Base-by-base conservation (phyloP, 1,140 invertebrate genomes). In the Drosophila busckii region DNA sequence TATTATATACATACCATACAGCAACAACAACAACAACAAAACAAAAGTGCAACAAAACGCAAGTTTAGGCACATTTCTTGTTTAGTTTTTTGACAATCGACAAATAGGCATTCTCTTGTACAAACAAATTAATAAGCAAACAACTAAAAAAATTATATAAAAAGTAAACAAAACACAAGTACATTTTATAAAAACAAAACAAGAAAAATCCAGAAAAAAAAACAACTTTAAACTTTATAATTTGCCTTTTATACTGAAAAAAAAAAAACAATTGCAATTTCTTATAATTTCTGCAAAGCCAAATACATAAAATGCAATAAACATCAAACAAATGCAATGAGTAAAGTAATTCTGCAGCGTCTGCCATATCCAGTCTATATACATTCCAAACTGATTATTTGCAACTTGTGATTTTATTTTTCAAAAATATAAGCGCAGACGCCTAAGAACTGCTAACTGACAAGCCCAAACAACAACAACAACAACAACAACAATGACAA, bases 1-100 rank as follows among this genome's bases (percentile, higher is more conserved):
- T 22, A 16, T 10, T 3, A 19, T 17, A 4, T 35, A 52, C 32
- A 54, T 37, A 48, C 22, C 9, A 16, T 23, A 38, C 32, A 28
- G 40, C 17, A 67, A 32, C 20, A 37, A 20, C 23, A 40, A 29
- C 45, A 58, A 20, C 22, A 49, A 32, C 12, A 46, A 63, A 65
- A 49, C 32, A 71, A 61, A 63, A 20, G 54, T 66, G 40, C 46
- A 53, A 54, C 50, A 38, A 56, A 56, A 53, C 41, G 53, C 35
- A 69, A 25, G 58, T 52, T 42, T 58, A 45, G 68, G 67, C 55
- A 64, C 76, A 61, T 58, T 62, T 69, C 56, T 83, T 85, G 62
- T 82, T 85, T 85, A 65, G 67, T 82, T 87, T 55, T 82, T 87
- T 87, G 85, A 87, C 85, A 87, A 87, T 87, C 85, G 85, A 87